Percentiles rank a stretch among this genome's conserved stretches.
Conservation (phyloP, 92 coral and sea anemone species). For the Galaxea fascicularis region DNA sequence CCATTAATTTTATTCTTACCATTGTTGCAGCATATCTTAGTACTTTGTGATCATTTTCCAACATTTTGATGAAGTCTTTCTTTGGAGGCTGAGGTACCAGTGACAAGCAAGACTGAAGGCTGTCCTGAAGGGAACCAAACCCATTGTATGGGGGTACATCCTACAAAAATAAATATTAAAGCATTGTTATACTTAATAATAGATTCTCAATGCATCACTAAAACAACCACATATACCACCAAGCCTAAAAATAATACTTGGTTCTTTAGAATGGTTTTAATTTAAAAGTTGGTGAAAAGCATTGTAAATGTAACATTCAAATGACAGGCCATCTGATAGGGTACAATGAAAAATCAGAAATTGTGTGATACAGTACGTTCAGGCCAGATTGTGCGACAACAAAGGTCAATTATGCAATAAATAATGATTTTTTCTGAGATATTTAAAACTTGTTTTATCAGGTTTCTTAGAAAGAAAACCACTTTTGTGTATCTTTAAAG, state of each 20-base stretch:
- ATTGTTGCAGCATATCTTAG: constrained; percentile 94
- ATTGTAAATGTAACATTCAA: neutral
- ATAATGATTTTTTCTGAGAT: no score
- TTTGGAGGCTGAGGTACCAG: constrained; percentile 99
- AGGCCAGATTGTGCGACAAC: no score
- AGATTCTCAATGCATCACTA: neutral
- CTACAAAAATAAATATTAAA: constrained; percentile 35
- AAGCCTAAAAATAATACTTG: neutral
- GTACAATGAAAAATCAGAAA: no score
- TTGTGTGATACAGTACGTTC: no score
- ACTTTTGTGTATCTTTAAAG: no score
- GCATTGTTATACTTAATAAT: neutral
- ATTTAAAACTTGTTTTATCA: no score
- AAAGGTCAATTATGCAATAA: no score
- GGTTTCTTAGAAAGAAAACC: no score
- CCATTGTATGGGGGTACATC: constrained; percentile 98
- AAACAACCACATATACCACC: neutral
- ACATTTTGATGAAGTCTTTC: constrained; percentile 97
- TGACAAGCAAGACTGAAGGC: constrained; percentile 95
- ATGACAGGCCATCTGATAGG: neutral
- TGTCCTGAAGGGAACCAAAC: constrained; percentile 96
- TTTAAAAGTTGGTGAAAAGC: neutral
- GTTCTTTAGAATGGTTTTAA: no score
- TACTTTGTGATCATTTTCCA: constrained; percentile 98
- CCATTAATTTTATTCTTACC: constrained; percentile 61